Percentiles rank a stretch among this genome's conserved stretches.
phyloP scores from a whole-genome alignment of 1,140 invertebrate species.

The Drosophila saltans region DNA sequence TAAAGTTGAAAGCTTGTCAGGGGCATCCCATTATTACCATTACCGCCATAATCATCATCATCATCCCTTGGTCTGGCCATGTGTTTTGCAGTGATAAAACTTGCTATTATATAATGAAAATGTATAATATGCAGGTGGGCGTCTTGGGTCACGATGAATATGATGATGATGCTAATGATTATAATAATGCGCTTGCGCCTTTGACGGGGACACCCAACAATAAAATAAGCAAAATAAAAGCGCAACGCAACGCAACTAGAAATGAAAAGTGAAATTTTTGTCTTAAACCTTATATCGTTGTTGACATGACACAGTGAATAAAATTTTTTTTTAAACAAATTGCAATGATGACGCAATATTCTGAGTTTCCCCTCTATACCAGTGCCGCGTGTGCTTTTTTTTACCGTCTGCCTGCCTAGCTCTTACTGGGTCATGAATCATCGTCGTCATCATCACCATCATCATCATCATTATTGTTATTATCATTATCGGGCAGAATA shows the following conservation, averaged over 20 bases:
- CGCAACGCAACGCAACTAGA: not conserved
- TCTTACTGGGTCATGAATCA: conserved; percentile 53
- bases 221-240: not conserved
- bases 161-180: conserved; percentile 6
- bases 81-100: not conserved
- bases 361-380: not conserved
- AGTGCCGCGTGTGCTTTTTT: conserved; percentile 73
- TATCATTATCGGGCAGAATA: conserved; percentile 8
- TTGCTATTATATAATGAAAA: conserved; percentile 11
- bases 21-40: not conserved
- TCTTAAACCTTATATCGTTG: not conserved
- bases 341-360: conserved; percentile 72
- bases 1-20: not conserved
- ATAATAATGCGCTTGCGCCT: conserved; percentile 12
- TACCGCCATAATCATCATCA: not conserved
- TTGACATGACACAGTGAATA: conserved; percentile 51
- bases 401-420: not conserved
- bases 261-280: conserved; percentile 8
- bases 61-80: not conserved
- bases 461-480: conserved; percentile 39
- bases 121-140: conserved; percentile 13
- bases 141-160: conserved; percentile 3
- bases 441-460: conserved; percentile 31
- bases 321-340: conserved; percentile 15
- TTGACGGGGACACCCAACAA: not conserved